Conservation (phyloP, 2,113 vertebrate species). For the Menura novaehollandiae region DNA sequence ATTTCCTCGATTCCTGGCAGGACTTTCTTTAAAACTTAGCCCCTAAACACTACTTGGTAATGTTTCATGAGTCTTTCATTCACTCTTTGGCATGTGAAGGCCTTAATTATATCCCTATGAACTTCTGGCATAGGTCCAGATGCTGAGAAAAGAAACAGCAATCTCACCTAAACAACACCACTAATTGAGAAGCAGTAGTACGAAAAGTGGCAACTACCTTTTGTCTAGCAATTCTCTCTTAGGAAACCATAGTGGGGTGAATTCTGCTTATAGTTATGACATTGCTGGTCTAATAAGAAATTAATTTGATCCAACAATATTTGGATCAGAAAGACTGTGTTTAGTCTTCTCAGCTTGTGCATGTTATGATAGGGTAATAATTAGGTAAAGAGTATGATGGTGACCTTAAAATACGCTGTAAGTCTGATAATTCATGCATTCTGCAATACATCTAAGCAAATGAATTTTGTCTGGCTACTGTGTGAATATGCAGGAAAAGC, state of each 20-base stretch:
- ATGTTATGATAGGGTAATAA: not conserved
- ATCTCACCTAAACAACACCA: not conserved
- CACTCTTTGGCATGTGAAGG: not conserved
- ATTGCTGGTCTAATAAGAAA: not conserved
- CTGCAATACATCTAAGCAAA: not conserved
- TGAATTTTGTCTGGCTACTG: not conserved
- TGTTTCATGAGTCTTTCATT: slow-evolving; percentile 41
- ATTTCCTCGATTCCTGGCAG: slow-evolving; percentile 45
- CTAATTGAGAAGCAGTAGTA: not conserved
- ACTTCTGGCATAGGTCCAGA: not conserved
- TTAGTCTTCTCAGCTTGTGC: not conserved
- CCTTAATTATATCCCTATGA: slow-evolving; percentile 49
- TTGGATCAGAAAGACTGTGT: not conserved
- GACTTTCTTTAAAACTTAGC: slow-evolving; percentile 22
- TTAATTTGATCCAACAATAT: not conserved
- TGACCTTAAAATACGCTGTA: not conserved
- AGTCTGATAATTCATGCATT: not conserved
- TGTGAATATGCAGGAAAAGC: not conserved
- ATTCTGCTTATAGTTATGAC: not conserved
- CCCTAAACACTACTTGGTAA: slow-evolving; percentile 14
- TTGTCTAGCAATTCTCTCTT: not conserved
- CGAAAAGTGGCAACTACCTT: not conserved
- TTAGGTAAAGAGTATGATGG: not conserved
- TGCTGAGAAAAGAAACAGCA: slow-evolving; percentile 1
- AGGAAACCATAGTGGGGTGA: not conserved